phyloP scores from a whole-genome alignment of 2,113 vertebrate species.

The Hemicordylus capensis region DNA sequence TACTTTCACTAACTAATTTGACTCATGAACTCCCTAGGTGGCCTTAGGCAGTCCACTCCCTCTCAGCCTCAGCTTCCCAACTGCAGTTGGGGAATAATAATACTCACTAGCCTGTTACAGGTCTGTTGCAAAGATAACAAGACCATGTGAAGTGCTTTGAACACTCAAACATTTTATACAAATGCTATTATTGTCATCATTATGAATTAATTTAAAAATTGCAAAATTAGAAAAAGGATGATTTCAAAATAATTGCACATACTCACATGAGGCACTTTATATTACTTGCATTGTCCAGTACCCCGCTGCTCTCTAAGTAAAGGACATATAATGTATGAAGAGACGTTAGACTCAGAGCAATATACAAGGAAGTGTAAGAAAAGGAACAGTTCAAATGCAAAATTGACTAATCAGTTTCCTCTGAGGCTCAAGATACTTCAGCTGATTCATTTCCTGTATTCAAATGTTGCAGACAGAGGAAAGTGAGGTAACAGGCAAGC shows the following conservation, averaged over 20 bases:
- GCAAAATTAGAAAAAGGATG: background rate
- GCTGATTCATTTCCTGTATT: conserved; percentile 44
- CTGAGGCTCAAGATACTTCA: background rate
- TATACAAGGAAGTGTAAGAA: background rate
- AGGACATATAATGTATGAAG: background rate
- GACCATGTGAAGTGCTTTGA: too few species aligned
- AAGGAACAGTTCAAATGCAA: background rate
- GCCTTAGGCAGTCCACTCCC: too few species aligned
- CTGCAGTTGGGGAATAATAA: too few species aligned
- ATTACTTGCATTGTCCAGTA: background rate
- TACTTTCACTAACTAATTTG: too few species aligned
- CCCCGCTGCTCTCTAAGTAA: background rate
- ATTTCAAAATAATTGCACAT: background rate
- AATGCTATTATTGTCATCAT: too few species aligned
- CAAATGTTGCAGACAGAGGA: background rate
- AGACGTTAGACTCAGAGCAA: background rate
- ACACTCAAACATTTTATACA: too few species aligned
- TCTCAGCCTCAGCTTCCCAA: too few species aligned
- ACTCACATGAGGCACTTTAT: background rate
- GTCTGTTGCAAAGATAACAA: too few species aligned
- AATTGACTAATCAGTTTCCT: conserved; percentile 16
- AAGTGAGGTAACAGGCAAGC: conserved; percentile 9
- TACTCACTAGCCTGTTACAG: too few species aligned
- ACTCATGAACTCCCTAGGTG: too few species aligned
- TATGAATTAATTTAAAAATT: background rate